Evolutionary conservation across 53 echinoderm and acorn worm species (phyloP).

Genomic region (Antedon mediterranea): DNA sequence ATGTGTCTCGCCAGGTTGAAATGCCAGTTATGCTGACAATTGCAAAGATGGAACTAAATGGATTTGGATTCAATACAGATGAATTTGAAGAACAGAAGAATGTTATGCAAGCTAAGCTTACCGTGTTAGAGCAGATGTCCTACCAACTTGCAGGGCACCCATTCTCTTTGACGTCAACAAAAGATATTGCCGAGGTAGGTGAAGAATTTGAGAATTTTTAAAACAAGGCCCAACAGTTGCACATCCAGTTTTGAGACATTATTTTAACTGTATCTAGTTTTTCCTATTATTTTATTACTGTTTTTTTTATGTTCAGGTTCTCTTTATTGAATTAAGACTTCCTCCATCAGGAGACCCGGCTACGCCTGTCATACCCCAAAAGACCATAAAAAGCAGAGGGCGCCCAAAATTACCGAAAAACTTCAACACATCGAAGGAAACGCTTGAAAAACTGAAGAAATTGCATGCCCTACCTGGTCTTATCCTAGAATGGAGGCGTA

Average conservation of each 20-base stretch:
- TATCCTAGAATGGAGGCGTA: constrained; percentile 83
- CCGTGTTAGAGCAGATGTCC: constrained; percentile 66
- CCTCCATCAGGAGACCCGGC: constrained; percentile 81
- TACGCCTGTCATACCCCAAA: constrained; percentile 22
- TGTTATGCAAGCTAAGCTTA: constrained; percentile 78
- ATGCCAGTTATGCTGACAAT: constrained; percentile 81
- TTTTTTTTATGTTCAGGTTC: constrained; percentile 34
- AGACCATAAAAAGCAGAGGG: constrained; percentile 62
- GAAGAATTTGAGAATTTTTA: neutral
- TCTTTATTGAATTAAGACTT: constrained; percentile 65
- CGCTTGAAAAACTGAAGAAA: constrained; percentile 70
- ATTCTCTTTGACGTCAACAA: constrained; percentile 84
- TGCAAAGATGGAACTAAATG: constrained; percentile 80
- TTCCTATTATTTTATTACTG: no score
- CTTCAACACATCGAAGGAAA: constrained; percentile 82
- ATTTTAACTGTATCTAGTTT: neutral
- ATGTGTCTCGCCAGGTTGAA: constrained; percentile 45
- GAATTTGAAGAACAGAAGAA: constrained; percentile 86
- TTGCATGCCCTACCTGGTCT: constrained; percentile 69
- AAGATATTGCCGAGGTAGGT: constrained; percentile 86
- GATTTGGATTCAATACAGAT: constrained; percentile 60
- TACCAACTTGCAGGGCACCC: constrained; percentile 69
- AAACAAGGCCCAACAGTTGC: neutral
- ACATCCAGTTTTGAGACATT: no score
- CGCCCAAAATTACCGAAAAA: constrained; percentile 65